Base-by-base conservation (phyloP, 1,140 invertebrate genomes). In the Portunus trituberculatus region DNA sequence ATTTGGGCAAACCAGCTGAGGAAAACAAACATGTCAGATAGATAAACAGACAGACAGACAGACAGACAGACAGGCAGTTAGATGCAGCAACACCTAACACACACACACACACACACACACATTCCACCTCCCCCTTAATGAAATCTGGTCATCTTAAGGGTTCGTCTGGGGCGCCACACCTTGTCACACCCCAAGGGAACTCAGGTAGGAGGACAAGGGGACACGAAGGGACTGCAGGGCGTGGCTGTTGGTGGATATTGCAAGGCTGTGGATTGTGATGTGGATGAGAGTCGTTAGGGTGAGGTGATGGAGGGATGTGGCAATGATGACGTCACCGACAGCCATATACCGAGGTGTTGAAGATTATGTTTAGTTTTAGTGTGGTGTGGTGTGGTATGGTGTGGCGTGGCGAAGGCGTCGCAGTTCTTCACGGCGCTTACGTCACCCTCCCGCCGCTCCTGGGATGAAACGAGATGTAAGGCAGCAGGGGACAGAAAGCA, bases 81-180 rank as follows among this genome's bases (percentile, higher is more conserved):
- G 39, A 39, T 39, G 39, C 1, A 39, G 39, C 39, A 39, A 39
- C 6, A 39, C 39, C 39, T 87, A 14, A 59, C 2, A 59, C 52
- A 59, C 52, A 88, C 86, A 88, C 86, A 88, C 86, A 88, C 86
- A 88, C 86, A 88, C 86, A 88, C 86, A 88, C 25, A 20, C 67
- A 7, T 76, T n/a, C 67, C 20, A 25, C 67, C 67, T 76, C 67
- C 25, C 20, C 1, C 4, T 8, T 76, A 76, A 76, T 76, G 67
- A 76, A 25, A 76, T 76, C 67, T 76, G 67, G 20, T n/a, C 20
- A 76, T 76, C 67, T 25, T 7, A n/a, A 76, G 67, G 67, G 67
- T n/a, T 20, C 67, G 8, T 76, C 25, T 76, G 20, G 67, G 20
- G 67, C 10, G 67, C 67, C 67, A 76, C 67, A 76, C 67, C 67